Evolutionary conservation across 2,888 invertebrate genomes (phyloP).

Genomic region (Galeopsomyia nigrocyanea): DNA sequence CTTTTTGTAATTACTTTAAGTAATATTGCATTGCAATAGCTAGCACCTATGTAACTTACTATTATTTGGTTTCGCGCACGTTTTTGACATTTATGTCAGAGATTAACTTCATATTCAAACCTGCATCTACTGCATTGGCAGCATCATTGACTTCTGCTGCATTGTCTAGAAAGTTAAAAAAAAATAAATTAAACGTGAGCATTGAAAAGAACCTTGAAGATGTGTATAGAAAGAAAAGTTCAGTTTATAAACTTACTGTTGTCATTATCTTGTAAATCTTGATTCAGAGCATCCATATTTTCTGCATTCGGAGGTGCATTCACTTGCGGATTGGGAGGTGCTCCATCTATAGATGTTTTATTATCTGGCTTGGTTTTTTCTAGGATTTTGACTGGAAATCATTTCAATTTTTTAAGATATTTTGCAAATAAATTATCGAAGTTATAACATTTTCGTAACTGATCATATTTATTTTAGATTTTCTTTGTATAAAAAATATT

Average conservation of each 20-base stretch:
- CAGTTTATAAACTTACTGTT: conserved; percentile 37
- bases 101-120: conserved; percentile 39
- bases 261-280: conserved; percentile 40
- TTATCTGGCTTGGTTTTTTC: conserved; percentile 39
- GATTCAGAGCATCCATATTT: conserved; percentile 28
- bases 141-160: conserved; percentile 43
- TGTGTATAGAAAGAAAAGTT: background rate
- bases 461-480: conserved; percentile 31
- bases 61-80: conserved; percentile 26
- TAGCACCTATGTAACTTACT: conserved; percentile 7
- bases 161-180: conserved; percentile 29
- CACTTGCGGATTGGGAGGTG: conserved; percentile 23
- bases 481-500: conserved; percentile 42
- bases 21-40: conserved; percentile 1
- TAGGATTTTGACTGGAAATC: conserved; percentile 36
- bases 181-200: background rate
- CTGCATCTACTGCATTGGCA: conserved; percentile 37
- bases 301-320: conserved; percentile 37
- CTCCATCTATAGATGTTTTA: conserved; percentile 28
- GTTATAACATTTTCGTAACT: conserved; percentile 8
- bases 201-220: background rate
- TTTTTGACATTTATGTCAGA: conserved; percentile 23
- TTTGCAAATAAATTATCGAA: conserved; percentile 12
- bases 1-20: conserved; percentile 1
- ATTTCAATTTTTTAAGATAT: conserved; percentile 15